Percentiles rank a stretch among this genome's conserved stretches.
phyloP scores from a whole-genome alignment of 1,140 invertebrate genomes.

The Magallana angulata region DNA sequence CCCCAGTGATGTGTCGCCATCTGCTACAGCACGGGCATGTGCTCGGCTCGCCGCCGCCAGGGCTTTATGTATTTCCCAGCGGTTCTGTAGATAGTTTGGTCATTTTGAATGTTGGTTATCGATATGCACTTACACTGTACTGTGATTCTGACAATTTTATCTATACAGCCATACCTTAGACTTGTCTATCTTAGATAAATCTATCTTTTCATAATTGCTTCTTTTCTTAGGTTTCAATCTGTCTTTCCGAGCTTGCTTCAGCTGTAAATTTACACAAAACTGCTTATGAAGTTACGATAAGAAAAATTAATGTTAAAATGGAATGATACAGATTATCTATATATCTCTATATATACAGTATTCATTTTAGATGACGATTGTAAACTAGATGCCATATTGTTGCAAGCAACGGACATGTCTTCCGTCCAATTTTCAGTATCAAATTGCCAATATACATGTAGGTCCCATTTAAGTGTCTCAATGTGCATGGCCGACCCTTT shows the following conservation, averaged over 20 bases:
- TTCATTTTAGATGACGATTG: no score
- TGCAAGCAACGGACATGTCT: no score
- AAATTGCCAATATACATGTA: no score
- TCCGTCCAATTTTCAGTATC: no score
- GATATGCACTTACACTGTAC: background rate
- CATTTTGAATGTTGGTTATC: background rate
- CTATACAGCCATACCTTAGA: background rate
- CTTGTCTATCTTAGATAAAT: conserved; percentile 21
- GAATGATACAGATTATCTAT: no score
- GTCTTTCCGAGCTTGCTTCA: conserved; percentile 3
- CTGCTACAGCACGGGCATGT: conserved; percentile 22
- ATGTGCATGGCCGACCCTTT: no score
- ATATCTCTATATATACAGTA: no score
- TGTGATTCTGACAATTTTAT: background rate
- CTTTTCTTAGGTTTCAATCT: conserved; percentile 1
- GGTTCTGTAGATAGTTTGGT: conserved; percentile 4
- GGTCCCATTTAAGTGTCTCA: no score
- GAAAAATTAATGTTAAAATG: no score
- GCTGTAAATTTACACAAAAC: background rate
- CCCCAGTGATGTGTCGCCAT: background rate
- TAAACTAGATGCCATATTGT: no score
- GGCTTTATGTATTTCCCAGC: conserved; percentile 35
- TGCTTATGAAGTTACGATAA: no score
- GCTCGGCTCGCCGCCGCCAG: conserved; percentile 17
- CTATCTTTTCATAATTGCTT: background rate